A percentile compares a stretch with the other conserved stretches of the same genome.
phyloP scores from a whole-genome alignment of 2,888 invertebrate species.

The Morpho achilles region DNA sequence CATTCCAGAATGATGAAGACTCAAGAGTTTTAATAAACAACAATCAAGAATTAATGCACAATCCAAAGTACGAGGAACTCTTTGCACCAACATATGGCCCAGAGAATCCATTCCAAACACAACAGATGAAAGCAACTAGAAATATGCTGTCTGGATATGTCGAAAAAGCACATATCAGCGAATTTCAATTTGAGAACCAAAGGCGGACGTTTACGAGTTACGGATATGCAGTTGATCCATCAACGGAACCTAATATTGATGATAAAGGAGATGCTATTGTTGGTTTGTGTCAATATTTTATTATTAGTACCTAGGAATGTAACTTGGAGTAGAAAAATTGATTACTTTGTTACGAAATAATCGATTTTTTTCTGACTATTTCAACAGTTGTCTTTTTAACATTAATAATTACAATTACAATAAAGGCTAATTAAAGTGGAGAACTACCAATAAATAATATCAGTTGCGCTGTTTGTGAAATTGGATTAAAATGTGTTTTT shows the following conservation, averaged over 20 bases:
- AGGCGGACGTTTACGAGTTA: conserved; percentile 95
- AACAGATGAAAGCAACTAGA: conserved; percentile 91
- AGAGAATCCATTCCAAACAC: conserved; percentile 94
- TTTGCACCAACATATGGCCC: conserved; percentile 96
- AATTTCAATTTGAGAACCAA: conserved; percentile 98
- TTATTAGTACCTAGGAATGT: too few relatives aligned
- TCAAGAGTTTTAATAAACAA: conserved; percentile 87
- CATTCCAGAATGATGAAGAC: conserved; percentile 83
- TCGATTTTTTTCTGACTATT: too few relatives aligned
- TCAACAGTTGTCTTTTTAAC: too few relatives aligned
- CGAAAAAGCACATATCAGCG: conserved; percentile 96
- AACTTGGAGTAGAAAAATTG: too few relatives aligned
- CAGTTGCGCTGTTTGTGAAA: too few relatives aligned
- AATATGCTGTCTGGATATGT: conserved; percentile 97
- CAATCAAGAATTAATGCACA: conserved; percentile 90
- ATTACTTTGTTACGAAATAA: too few relatives aligned
- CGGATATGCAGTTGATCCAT: conserved; percentile 97
- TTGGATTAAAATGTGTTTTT: too few relatives aligned
- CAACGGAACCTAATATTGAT: conserved; percentile 77
- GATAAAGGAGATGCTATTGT: conserved; percentile 70
- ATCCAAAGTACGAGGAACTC: conserved; percentile 96
- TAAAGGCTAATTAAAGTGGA: too few relatives aligned
- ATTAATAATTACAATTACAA: too few relatives aligned
- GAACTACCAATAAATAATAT: too few relatives aligned
- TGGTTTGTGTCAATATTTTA: conserved; percentile 45